These are phyloP conservation scores for Myiothlypis chrysogaster DNA, from an alignment of 2,797 vertebrate species.

Conservation along the genomic window DNA sequence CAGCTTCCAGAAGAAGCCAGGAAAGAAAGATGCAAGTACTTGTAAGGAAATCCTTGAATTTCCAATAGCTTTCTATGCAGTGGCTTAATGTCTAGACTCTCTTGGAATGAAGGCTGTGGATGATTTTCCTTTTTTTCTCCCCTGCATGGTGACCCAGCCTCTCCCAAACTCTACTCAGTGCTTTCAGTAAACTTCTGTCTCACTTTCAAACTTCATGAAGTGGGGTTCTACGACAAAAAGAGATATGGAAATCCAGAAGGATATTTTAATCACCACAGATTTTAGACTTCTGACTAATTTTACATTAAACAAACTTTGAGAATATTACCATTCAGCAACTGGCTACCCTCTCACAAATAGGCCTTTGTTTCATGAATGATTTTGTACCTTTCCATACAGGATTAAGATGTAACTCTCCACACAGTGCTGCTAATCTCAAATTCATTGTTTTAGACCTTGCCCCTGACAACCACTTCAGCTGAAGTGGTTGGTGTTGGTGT, in stretches of 20 bases:
- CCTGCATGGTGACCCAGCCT: neutral
- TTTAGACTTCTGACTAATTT: neutral
- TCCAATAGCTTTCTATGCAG: slow-evolving; percentile 29
- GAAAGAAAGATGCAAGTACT: slow-evolving; percentile 51
- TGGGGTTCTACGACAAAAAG: neutral
- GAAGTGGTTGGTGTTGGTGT: neutral
- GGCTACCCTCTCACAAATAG: neutral
- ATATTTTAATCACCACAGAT: neutral
- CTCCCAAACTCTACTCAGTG: neutral
- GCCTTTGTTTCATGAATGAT: neutral
- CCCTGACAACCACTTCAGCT: neutral
- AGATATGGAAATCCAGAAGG: neutral
- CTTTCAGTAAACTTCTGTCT: neutral
- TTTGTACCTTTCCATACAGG: neutral
- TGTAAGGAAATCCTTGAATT: slow-evolving; percentile 45
- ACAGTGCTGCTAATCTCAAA: neutral
- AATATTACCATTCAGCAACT: neutral
- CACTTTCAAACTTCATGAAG: neutral
- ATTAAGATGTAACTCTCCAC: neutral
- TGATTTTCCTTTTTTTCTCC: neutral
- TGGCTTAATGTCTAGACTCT: slow-evolving; percentile 55
- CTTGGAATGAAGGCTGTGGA: slow-evolving; percentile 37
- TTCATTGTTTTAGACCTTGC: neutral
- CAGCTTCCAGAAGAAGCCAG: slow-evolving; percentile 40
- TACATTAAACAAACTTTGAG: neutral